phyloP scores from a whole-genome alignment of 2,888 invertebrate species.

The Taenaris catops region DNA sequence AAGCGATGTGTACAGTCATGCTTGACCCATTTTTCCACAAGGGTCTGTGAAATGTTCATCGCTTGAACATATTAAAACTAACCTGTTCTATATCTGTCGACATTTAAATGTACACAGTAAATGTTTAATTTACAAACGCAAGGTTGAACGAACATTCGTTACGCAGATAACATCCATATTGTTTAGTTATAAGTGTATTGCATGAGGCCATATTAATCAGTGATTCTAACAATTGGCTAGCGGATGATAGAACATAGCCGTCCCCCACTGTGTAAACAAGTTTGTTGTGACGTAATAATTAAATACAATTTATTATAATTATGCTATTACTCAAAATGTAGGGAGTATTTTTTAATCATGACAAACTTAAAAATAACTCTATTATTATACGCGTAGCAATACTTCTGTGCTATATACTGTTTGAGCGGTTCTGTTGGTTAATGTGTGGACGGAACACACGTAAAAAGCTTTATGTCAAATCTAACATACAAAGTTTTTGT shows the following conservation, averaged over 20 bases:
- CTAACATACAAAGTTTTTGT: too few relatives aligned
- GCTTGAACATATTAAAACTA: constrained; percentile 3
- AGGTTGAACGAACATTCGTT: constrained; percentile 17
- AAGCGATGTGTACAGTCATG: constrained; percentile 17
- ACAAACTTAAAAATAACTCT: too few relatives aligned
- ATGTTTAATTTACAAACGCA: constrained; percentile 14
- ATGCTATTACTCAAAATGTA: too few relatives aligned
- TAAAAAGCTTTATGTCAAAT: too few relatives aligned
- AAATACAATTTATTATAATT: too few relatives aligned
- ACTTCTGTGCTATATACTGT: too few relatives aligned
- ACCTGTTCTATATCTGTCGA: constrained; percentile 8
- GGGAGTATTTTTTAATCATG: too few relatives aligned
- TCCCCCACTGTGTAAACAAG: too few relatives aligned
- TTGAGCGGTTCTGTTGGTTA: too few relatives aligned
- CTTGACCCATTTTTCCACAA: constrained; percentile 12
- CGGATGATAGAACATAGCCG: not conserved
- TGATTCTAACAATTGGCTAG: constrained; percentile 8
- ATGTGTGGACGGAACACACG: too few relatives aligned
- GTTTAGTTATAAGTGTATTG: constrained; percentile 9
- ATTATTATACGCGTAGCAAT: too few relatives aligned
- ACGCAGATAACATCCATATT: constrained; percentile 18
- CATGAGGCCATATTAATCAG: constrained; percentile 19
- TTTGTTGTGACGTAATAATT: too few relatives aligned
- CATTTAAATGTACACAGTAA: constrained; percentile 5
- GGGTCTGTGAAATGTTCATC: constrained; percentile 7